phyloP scores from a whole-genome alignment of 1,140 invertebrate species.

The Leptinotarsa undecemlineata region DNA sequence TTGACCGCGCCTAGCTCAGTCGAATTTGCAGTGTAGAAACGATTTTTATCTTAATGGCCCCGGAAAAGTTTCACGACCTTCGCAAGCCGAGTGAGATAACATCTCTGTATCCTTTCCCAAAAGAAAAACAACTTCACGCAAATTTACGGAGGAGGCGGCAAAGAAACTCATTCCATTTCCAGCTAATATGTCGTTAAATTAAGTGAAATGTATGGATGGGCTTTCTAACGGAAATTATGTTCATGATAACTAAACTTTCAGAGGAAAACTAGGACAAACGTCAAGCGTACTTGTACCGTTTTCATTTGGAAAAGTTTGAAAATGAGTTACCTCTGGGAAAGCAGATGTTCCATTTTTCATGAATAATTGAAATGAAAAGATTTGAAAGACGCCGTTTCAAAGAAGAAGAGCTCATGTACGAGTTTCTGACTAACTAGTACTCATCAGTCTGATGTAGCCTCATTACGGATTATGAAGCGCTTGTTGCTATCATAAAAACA shows the following conservation, averaged over 20 bases:
- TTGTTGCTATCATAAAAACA: no score
- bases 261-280: neutral
- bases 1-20: conserved; percentile 22
- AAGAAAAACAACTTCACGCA: conserved; percentile 24
- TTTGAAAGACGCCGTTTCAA: no score
- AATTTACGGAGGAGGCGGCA: conserved; percentile 3
- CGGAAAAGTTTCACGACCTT: conserved; percentile 17
- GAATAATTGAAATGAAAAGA: no score
- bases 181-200: conserved; percentile 12
- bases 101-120: conserved; percentile 19
- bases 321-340: no score
- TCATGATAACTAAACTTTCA: neutral
- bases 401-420: no score
- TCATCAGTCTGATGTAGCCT: no score
- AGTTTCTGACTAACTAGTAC: no score
- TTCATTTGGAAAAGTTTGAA: no score
- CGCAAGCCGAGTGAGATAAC: conserved; percentile 5
- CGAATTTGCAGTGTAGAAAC: conserved; percentile 12
- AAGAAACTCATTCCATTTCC: conserved; percentile 21
- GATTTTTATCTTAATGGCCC: conserved; percentile 25
- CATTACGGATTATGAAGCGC: no score
- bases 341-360: no score
- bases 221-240: conserved; percentile 1
- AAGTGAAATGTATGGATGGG: conserved; percentile 4
- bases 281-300: no score